A percentile compares a stretch with the other conserved stretches of the same genome.
phyloP scores from a whole-genome alignment of 2,888 invertebrate species.

The Aphodius sticticus region DNA sequence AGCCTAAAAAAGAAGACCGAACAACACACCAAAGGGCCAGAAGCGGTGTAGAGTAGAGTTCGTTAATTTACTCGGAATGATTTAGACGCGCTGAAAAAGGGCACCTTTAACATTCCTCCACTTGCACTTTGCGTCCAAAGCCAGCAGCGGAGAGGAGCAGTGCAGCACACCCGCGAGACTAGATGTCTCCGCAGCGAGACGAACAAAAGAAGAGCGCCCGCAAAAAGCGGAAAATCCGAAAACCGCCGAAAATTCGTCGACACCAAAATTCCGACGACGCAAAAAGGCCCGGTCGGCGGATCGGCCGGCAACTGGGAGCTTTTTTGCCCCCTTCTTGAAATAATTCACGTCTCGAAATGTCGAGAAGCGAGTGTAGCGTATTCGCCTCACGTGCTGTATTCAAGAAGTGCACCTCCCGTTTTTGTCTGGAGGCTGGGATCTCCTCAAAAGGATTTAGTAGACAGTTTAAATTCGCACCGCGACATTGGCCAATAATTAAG shows the following conservation, averaged over 20 bases:
- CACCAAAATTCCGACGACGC: conserved; percentile 52
- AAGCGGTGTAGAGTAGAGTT: conserved; percentile 11
- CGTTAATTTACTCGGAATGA: conserved; percentile 23
- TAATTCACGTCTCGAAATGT: conserved; percentile 56
- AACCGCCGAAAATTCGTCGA: conserved; percentile 55
- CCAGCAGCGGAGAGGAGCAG: conserved; percentile 9
- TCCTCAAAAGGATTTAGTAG: conserved; percentile 61
- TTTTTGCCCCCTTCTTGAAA: conserved; percentile 54
- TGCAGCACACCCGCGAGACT: not conserved
- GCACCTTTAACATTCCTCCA: conserved; percentile 23
- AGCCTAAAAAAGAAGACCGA: not conserved
- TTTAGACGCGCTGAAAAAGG: conserved; percentile 24
- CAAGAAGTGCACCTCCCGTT: conserved; percentile 49
- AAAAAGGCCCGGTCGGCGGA: conserved; percentile 48
- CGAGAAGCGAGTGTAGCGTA: conserved; percentile 46
- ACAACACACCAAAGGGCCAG: conserved; percentile 6
- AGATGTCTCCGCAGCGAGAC: not conserved
- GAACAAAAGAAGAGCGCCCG: not conserved
- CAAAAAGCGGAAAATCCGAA: conserved; percentile 40
- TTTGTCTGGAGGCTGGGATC: conserved; percentile 54
- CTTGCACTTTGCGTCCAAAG: not conserved
- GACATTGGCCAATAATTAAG: conserved; percentile 59
- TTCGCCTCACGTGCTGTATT: conserved; percentile 55
- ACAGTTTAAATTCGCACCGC: conserved; percentile 61
- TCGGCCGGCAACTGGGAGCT: not conserved